These are phyloP conservation scores for Dugesia japonica DNA, from an alignment of 2,888 invertebrate genomes.

Conservation along the genomic window DNA sequence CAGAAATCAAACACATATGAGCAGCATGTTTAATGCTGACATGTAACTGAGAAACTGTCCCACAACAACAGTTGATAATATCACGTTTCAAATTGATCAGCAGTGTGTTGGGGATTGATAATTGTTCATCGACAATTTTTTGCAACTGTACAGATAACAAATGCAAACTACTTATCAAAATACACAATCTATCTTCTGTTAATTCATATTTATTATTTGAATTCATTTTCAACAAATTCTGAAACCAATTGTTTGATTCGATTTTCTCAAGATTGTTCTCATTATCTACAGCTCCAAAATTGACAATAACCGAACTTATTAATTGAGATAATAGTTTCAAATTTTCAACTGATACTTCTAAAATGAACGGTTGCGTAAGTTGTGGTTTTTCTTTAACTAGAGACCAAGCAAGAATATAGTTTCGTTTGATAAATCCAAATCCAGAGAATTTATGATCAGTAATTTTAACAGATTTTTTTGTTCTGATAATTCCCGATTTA, in stretches of 20 bases:
- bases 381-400: not conserved
- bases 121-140: not conserved
- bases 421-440: not conserved
- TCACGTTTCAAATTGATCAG: not conserved
- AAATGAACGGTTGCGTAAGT: not conserved
- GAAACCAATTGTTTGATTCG: not conserved
- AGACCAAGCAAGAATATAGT: not conserved
- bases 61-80: slow-evolving; percentile 10
- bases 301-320: not conserved
- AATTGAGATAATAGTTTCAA: not conserved
- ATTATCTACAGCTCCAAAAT: not conserved
- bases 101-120: not conserved
- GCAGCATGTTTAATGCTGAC: not conserved
- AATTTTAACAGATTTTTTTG: not conserved
- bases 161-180: not conserved
- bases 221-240: not conserved
- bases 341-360: slow-evolving; percentile 21
- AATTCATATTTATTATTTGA: not conserved
- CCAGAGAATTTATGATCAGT: not conserved
- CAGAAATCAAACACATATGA: not conserved
- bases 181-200: not conserved
- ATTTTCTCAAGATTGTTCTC: not conserved
- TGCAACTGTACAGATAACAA: not conserved
- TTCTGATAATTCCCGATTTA: not conserved
- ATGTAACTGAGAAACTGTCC: not conserved